These are phyloP conservation scores for Brachynemurus nebulosus DNA, from an alignment of 2,888 invertebrate genomes.

Conservation along the genomic window DNA sequence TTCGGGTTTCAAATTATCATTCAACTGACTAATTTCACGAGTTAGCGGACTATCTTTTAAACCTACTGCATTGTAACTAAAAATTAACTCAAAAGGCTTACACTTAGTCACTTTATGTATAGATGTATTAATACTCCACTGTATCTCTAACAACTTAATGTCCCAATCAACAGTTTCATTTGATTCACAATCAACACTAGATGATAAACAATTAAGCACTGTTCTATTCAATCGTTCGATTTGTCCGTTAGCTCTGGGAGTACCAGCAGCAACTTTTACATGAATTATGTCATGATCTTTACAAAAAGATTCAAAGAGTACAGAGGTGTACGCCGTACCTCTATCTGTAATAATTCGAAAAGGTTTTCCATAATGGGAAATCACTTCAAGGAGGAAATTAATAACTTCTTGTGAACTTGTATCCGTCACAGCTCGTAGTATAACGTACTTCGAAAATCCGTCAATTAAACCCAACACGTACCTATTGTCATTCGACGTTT, in stretches of 20 bases:
- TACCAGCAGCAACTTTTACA: slow-evolving; percentile 18
- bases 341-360: slow-evolving; percentile 19
- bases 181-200: slow-evolving; percentile 10
- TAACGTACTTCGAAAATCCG: neutral
- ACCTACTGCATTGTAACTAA: too few species aligned
- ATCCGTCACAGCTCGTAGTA: too few species aligned
- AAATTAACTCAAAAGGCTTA: too few species aligned
- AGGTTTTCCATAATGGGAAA: slow-evolving; percentile 20
- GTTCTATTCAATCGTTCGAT: slow-evolving; percentile 17
- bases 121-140: slow-evolving; percentile 16
- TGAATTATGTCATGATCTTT: slow-evolving; percentile 17
- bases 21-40: neutral
- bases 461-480: neutral
- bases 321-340: slow-evolving; percentile 21
- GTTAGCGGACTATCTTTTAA: neutral
- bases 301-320: slow-evolving; percentile 18
- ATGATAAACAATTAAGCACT: slow-evolving; percentile 17
- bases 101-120: slow-evolving; percentile 15
- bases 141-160: slow-evolving; percentile 13
- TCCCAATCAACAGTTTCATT: slow-evolving; percentile 15
- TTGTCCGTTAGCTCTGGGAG: slow-evolving; percentile 19
- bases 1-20: too few species aligned
- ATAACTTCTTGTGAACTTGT: neutral
- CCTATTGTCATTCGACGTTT: neutral
- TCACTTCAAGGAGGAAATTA: slow-evolving; percentile 11